Conservation (phyloP, 2,888 invertebrate species). For the Phengaris arion region DNA sequence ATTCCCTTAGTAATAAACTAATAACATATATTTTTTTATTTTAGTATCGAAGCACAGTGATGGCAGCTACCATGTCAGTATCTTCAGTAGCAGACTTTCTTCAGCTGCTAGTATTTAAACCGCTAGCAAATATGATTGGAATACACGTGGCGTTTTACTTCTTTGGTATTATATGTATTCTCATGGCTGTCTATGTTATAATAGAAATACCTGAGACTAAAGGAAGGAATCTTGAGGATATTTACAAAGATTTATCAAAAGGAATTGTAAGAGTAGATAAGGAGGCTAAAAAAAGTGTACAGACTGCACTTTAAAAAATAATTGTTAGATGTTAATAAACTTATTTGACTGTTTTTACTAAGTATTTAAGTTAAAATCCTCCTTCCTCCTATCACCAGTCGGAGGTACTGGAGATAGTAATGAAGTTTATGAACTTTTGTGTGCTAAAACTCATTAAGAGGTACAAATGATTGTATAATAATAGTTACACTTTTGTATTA, state of each 20-base stretch:
- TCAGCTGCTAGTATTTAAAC: slow-evolving; percentile 45
- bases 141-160: slow-evolving; percentile 43
- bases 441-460: too few species aligned
- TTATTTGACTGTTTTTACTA: not conserved
- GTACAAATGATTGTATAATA: too few species aligned
- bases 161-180: slow-evolving; percentile 43
- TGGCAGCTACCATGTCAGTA: slow-evolving; percentile 44
- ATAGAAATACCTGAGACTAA: slow-evolving; percentile 45
- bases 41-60: slow-evolving; percentile 46
- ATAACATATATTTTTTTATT: slow-evolving; percentile 31
- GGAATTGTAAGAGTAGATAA: slow-evolving; percentile 35
- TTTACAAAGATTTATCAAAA: slow-evolving; percentile 43
- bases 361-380: not conserved
- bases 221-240: slow-evolving; percentile 42
- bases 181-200: slow-evolving; percentile 40
- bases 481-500: too few species aligned
- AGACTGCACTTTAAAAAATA: slow-evolving; percentile 8
- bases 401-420: too few species aligned
- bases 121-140: slow-evolving; percentile 41
- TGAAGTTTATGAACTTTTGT: too few species aligned
- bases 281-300: slow-evolving; percentile 27
- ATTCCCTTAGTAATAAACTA: not conserved
- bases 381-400: not conserved
- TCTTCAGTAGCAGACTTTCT: slow-evolving; percentile 42
- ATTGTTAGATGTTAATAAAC: slow-evolving; percentile 4